Evolutionary conservation across 2,113 vertebrate genomes (phyloP), one percentile per base, ranked within the genome.

Genomic region (Pitta sordida): DNA sequence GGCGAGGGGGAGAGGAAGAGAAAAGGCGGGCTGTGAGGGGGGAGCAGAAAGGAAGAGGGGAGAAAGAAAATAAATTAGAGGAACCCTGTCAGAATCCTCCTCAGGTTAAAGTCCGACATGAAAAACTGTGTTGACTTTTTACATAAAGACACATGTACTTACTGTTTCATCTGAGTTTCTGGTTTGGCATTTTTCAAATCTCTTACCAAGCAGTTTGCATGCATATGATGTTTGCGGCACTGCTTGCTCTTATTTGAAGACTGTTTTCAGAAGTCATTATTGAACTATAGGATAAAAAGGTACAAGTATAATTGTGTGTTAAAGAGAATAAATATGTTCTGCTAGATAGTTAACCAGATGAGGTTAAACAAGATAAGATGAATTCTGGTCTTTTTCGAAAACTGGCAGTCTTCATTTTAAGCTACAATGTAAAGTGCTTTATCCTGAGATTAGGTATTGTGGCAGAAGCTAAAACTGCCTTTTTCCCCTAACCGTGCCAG

Each of bases 381-480:
- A 98, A 97, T 98, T 98, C 96, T 96, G 97, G 95, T 94, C 97
- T 97, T 98, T 98, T 97, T 96, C 94, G 97, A 98, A 98, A 98
- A 97, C 97, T 97, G 98, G 97, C 96, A 97, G 97, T 97, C 98
- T 98, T 98, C 96, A 92, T 98, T 97, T 98, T 98, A 98, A 98
- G 96, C 98, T 97, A 97, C 98, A 97, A 95, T 97, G 97, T 97
- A 97, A 97, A 97, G 97, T 98, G 97, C 98, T 98, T 99, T 99
- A 98, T 98, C 97, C 98, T 91, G 81, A 98, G 97, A 98, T 98
- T 98, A 98, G 98, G 98, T 98, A 98, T 98, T 98, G 98, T 98
- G 98, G 98, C 98, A 98, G 98, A 98, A 98, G 98, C 98, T 97
- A 97, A 98, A 98, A 98, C 98, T 98, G 98, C 98, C 98, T 98